Percentiles rank a stretch among this genome's conserved stretches.
Evolutionary conservation across 2,888 invertebrate species (phyloP).

Genomic region (Drosophila testacea): DNA sequence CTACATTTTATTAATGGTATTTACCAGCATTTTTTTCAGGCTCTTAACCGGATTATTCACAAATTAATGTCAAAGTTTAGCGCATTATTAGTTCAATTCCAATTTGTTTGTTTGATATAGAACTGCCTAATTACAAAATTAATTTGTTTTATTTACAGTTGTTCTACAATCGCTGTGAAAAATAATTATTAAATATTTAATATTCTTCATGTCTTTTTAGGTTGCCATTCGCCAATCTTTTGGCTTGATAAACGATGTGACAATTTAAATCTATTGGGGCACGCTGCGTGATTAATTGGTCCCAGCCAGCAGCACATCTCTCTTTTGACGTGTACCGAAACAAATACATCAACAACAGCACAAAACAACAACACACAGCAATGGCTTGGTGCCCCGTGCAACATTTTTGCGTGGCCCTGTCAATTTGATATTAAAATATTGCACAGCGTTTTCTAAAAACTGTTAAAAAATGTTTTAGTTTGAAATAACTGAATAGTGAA

Average conservation of each 20-base stretch:
- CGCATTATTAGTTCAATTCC: slow-evolving; percentile 35
- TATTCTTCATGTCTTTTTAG: slow-evolving; percentile 24
- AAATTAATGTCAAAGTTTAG: slow-evolving; percentile 47
- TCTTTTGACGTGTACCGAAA: slow-evolving; percentile 53
- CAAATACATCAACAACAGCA: slow-evolving; percentile 48
- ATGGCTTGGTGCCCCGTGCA: slow-evolving; percentile 24
- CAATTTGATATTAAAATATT: slow-evolving; percentile 66
- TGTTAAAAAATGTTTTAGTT: neutral
- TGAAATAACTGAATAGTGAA: neutral
- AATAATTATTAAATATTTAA: slow-evolving; percentile 52
- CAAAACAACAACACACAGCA: slow-evolving; percentile 30
- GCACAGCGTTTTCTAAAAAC: slow-evolving; percentile 27
- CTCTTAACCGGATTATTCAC: slow-evolving; percentile 51
- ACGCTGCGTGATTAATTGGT: slow-evolving; percentile 70
- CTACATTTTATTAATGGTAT: slow-evolving; percentile 28
- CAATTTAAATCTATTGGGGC: slow-evolving; percentile 81
- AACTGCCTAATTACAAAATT: slow-evolving; percentile 31
- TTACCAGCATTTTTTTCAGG: slow-evolving; percentile 12
- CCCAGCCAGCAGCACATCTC: slow-evolving; percentile 45
- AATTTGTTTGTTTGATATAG: slow-evolving; percentile 25
- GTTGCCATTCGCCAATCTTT: slow-evolving; percentile 18
- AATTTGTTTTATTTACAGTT: neutral
- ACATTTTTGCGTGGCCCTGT: slow-evolving; percentile 58
- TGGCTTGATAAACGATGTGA: slow-evolving; percentile 77
- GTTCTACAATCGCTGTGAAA: neutral